Evolutionary conservation across 2,113 vertebrate species (phyloP).

Genomic region (Lynx canadensis): DNA sequence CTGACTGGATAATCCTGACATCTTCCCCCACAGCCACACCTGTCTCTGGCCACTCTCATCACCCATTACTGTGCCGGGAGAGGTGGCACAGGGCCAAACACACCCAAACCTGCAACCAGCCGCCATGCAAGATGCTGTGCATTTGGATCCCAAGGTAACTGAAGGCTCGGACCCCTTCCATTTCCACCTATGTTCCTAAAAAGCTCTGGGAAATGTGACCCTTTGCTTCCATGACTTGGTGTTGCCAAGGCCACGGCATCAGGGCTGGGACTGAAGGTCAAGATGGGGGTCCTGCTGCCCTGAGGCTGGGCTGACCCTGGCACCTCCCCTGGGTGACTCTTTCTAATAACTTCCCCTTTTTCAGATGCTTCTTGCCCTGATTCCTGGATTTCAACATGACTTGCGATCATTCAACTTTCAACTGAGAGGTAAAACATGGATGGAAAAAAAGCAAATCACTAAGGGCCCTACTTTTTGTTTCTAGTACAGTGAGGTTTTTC

Average conservation of each 20-base stretch:
- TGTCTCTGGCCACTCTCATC: neutral
- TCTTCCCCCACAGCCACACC: neutral
- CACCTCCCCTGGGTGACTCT: neutral
- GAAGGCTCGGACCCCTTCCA: neutral
- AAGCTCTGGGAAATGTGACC: neutral
- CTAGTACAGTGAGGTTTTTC: neutral
- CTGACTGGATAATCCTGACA: neutral
- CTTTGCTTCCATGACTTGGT: neutral
- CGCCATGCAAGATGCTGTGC: neutral
- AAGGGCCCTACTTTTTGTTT: neutral
- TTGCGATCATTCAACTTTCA: neutral
- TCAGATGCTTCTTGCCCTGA: neutral
- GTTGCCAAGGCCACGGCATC: neutral
- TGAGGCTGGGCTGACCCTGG: neutral
- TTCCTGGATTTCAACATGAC: neutral
- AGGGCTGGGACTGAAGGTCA: neutral
- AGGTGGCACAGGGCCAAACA: neutral
- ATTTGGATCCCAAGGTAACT: neutral
- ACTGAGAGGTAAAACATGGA: neutral
- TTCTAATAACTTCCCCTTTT: neutral
- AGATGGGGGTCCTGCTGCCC: rapidly evolving
- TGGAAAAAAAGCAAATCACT: neutral
- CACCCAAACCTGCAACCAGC: neutral
- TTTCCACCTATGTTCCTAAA: neutral
- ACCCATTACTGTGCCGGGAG: neutral